Evolutionary conservation across 2,113 vertebrate genomes (phyloP).

Genomic region (Oryzias curvinotus): DNA sequence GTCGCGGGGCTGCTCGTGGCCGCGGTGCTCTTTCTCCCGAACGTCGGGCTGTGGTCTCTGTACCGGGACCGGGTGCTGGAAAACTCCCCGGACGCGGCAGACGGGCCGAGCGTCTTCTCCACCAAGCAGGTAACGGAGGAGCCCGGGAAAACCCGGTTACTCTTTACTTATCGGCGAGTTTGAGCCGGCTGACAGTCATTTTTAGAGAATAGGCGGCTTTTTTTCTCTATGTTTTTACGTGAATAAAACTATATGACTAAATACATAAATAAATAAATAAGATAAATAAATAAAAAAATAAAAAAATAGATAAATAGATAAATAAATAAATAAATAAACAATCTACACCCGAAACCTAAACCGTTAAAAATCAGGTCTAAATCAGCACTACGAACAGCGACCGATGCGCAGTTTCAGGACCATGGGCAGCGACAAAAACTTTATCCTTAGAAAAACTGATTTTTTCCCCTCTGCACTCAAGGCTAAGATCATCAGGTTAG

Average conservation of each 20-base stretch:
- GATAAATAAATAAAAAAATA: background rate
- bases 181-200: too few relatives aligned
- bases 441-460: background rate
- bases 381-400: slow-evolving; percentile 13
- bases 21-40: slow-evolving; percentile 88
- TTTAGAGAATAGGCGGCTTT: too few relatives aligned
- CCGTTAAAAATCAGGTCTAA: background rate
- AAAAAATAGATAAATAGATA: too few relatives aligned
- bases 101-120: slow-evolving; percentile 55
- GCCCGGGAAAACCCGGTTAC: background rate
- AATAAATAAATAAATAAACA: background rate
- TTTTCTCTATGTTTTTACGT: too few relatives aligned
- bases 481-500: too few relatives aligned
- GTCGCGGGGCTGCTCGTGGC: slow-evolving; percentile 83
- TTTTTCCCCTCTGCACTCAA: too few relatives aligned
- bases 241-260: too few relatives aligned
- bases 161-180: background rate
- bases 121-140: slow-evolving; percentile 67
- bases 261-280: background rate
- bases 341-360: too few relatives aligned
- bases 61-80: slow-evolving; percentile 87
- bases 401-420: background rate
- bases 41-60: slow-evolving; percentile 91
- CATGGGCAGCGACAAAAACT: slow-evolving; percentile 12
- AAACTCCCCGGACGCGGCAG: slow-evolving; percentile 65